Evolutionary conservation across 2,797 vertebrate species (phyloP).

Genomic region (Tragopan temminckii): DNA sequence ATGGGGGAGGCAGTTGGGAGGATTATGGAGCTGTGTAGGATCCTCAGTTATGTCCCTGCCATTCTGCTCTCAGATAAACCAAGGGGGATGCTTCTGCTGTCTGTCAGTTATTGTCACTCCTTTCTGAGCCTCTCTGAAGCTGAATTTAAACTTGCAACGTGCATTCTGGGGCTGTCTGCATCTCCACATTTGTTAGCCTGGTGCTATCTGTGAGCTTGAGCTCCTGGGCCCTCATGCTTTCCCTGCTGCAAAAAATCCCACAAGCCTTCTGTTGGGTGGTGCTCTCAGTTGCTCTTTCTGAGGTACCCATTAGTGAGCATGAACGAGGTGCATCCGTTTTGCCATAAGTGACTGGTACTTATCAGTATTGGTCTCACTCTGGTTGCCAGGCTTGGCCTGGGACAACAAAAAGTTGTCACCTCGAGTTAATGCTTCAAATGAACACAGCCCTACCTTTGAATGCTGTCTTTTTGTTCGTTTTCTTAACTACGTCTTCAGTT

Average conservation of each 20-base stretch:
- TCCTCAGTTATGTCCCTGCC: not conserved
- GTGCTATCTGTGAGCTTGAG: rapidly evolving
- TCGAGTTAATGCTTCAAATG: not conserved
- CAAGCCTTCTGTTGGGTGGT: not conserved
- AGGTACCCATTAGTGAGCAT: rapidly evolving
- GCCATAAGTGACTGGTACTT: not conserved
- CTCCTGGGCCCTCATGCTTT: rapidly evolving
- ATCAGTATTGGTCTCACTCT: not conserved
- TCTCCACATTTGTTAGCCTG: not conserved
- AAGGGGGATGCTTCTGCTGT: not conserved
- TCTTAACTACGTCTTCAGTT: not conserved
- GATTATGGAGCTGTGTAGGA: not conserved
- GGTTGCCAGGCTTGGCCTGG: not conserved
- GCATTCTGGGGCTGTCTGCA: not conserved
- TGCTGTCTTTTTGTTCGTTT: rapidly evolving
- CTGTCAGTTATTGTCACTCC: not conserved
- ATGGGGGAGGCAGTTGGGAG: not conserved
- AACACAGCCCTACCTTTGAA: not conserved
- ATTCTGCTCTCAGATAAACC: not conserved
- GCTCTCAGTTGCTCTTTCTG: not conserved
- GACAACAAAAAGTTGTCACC: not conserved
- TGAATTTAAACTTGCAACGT: rapidly evolving
- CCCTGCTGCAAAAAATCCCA: not conserved
- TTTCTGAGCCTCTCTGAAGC: not conserved
- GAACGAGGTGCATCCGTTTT: too few relatives aligned